Conservation (phyloP, 2,113 vertebrate genomes). For the Sorex araneus region DNA sequence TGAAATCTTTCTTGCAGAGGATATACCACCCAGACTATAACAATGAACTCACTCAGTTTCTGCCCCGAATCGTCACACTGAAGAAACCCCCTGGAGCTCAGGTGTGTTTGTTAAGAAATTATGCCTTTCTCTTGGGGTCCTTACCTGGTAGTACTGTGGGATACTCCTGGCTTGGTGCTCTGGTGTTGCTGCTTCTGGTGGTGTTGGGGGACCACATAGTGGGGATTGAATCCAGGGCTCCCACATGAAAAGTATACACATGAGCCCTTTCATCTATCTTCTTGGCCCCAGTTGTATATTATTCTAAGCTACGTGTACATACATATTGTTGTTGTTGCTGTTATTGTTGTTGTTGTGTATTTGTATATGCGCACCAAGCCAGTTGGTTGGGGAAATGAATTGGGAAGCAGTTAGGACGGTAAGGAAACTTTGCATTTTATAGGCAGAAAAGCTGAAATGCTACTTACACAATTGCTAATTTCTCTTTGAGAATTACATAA, state of each 20-base stretch:
- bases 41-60: slow-evolving; percentile 97
- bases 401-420: slow-evolving; percentile 39
- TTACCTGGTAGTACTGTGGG: too few species aligned
- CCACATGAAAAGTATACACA: too few species aligned
- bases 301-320: not conserved
- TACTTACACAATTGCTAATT: slow-evolving; percentile 4
- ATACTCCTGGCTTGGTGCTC: too few species aligned
- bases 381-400: not conserved
- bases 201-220: too few species aligned
- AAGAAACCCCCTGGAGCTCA: slow-evolving; percentile 97
- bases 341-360: too few species aligned
- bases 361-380: not conserved
- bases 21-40: slow-evolving; percentile 98
- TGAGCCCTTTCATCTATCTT: too few species aligned
- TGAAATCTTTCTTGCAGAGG: slow-evolving; percentile 88
- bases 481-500: slow-evolving; percentile 27
- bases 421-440: slow-evolving; percentile 12
- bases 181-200: too few species aligned
- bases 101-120: slow-evolving; percentile 79
- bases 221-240: too few species aligned
- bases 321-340: too few species aligned
- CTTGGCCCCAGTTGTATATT: not conserved
- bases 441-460: slow-evolving; percentile 21
- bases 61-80: slow-evolving; percentile 94
- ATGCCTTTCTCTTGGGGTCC: too few species aligned